Percentiles rank a stretch among this genome's conserved stretches.
These are phyloP conservation scores for Rhinolophus sinicus DNA, from an alignment of 2,113 vertebrate genomes.

Conservation along the genomic window DNA sequence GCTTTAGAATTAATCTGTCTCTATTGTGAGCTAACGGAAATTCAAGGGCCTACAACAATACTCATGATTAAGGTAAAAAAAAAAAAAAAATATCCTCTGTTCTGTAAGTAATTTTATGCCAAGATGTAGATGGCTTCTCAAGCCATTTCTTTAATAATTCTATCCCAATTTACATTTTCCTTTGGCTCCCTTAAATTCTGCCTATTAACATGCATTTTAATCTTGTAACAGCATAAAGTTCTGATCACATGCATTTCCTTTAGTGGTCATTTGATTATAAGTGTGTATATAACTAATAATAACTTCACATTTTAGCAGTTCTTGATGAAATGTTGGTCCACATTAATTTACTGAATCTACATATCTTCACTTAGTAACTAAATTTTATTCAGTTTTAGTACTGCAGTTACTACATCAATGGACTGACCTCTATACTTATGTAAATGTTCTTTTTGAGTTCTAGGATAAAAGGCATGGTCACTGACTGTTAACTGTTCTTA, in stretches of 20 bases:
- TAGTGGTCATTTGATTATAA: background rate
- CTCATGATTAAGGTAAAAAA: background rate
- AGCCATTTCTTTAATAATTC: slow-evolving; percentile 7
- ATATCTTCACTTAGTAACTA: background rate
- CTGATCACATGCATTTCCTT: background rate
- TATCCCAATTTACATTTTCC: background rate
- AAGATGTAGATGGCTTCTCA: background rate
- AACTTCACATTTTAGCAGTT: background rate
- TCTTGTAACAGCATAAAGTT: background rate
- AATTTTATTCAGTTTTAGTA: background rate
- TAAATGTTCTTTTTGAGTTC: background rate
- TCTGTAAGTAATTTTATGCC: background rate
- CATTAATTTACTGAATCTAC: background rate
- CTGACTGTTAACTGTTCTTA: background rate
- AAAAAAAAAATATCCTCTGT: slow-evolving; percentile 19
- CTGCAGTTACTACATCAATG: background rate
- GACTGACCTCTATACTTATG: background rate
- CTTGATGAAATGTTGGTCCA: background rate
- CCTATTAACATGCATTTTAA: background rate
- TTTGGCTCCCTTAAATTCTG: slow-evolving; percentile 2
- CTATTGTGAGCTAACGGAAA: background rate
- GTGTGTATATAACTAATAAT: background rate
- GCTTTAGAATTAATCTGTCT: slow-evolving; percentile 3
- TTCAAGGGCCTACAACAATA: background rate
- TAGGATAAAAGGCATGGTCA: background rate